Evolutionary conservation across 2,888 invertebrate species (phyloP).

Genomic region (Hydrotaea diabolus): DNA sequence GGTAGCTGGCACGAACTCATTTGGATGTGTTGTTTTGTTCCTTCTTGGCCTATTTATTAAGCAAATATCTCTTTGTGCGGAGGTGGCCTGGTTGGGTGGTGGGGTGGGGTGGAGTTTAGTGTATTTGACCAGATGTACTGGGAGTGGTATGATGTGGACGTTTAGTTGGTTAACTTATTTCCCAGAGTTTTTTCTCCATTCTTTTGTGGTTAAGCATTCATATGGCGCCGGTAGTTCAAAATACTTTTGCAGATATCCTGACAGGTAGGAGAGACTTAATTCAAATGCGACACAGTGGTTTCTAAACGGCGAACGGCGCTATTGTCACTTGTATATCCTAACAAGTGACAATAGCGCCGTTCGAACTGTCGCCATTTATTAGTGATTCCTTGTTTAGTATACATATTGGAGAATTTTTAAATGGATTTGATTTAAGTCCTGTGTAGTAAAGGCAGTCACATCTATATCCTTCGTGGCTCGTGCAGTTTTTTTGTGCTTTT

Average conservation of each 20-base stretch:
- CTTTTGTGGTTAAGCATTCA: background rate
- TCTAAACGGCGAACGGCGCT: background rate
- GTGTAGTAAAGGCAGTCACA: too few species aligned
- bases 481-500: too few species aligned
- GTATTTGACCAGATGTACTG: background rate
- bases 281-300: background rate
- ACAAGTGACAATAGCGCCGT: too few species aligned
- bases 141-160: background rate
- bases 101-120: too few species aligned
- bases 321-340: too few species aligned
- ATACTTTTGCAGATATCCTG: background rate
- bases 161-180: slow-evolving; percentile 2
- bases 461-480: too few species aligned
- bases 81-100: too few species aligned
- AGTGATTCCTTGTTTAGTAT: too few species aligned
- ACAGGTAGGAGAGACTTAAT: background rate
- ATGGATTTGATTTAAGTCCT: too few species aligned
- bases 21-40: background rate
- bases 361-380: too few species aligned
- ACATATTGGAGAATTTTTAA: too few species aligned
- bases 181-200: background rate
- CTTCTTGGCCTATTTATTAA: slow-evolving; percentile 16
- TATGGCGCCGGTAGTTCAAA: background rate
- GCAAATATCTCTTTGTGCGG: background rate
- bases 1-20: background rate